A percentile compares a stretch with the other conserved stretches of the same genome.
Evolutionary conservation across 1,140 invertebrate species (phyloP).

Genomic region (Cyphomyrmex costatus): DNA sequence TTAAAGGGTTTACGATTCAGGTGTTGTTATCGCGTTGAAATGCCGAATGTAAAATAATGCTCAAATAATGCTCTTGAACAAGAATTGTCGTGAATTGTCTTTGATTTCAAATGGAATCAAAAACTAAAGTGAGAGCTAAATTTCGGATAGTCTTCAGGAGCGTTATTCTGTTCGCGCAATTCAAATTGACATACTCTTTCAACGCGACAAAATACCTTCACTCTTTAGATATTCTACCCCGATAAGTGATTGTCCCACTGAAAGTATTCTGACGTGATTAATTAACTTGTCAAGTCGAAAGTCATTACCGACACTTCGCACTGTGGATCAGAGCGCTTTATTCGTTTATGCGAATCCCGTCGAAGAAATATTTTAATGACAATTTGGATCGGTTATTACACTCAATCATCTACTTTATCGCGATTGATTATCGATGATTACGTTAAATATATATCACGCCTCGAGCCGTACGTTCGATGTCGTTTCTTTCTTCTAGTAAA

Average conservation of each 20-base stretch:
- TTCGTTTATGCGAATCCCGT: slow-evolving; percentile 20
- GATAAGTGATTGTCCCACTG: slow-evolving; percentile 51
- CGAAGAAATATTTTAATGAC: background rate
- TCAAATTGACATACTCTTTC: slow-evolving; percentile 7
- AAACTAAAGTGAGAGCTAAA: background rate
- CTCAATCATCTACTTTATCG: slow-evolving; percentile 30
- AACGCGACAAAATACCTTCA: slow-evolving; percentile 70
- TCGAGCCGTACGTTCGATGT: slow-evolving; percentile 15
- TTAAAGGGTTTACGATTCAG: slow-evolving; percentile 57
- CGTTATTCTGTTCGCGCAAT: background rate
- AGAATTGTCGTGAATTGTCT: background rate
- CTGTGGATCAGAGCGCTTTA: slow-evolving; percentile 2
- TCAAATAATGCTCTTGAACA: background rate
- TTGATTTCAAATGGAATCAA: background rate
- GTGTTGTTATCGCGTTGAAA: slow-evolving; percentile 61
- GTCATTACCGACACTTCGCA: slow-evolving; percentile 62
- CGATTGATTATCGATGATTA: slow-evolving; percentile 41
- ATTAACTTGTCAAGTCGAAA: slow-evolving; percentile 68
- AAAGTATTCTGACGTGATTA: slow-evolving; percentile 45
- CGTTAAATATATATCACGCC: background rate
- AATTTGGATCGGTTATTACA: slow-evolving; percentile 1
- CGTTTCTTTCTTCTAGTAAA: background rate
- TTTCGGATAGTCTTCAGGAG: background rate
- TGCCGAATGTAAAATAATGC: background rate
- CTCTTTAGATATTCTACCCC: slow-evolving; percentile 64